Evolutionary conservation across 2,888 invertebrate species (phyloP), one percentile per base, ranked within the genome.

Genomic region (Philaethria dido): DNA sequence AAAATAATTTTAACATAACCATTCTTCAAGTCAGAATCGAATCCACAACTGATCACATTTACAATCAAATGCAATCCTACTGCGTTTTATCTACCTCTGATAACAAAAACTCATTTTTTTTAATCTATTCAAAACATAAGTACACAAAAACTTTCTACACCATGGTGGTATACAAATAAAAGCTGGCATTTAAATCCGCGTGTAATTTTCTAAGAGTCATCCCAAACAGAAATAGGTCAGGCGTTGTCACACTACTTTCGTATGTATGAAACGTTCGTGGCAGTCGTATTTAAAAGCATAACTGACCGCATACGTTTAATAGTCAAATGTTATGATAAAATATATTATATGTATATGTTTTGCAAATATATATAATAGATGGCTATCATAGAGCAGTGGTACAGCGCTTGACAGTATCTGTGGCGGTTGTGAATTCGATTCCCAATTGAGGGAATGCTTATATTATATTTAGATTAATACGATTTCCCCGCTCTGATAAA

Each of bases 201-300:
- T 63, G 52, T 66, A 67, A 71, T 69, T 44, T 62, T 39, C 55
- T 66, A 72, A 73, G 72, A 72, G 74, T 70, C 29, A 57, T 65
- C 72, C 69, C 64, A 73, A 74, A 75, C 72, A 75, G 75, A 82
- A 80, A 74, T 80, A 73, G 82, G 81, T 80, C 81, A 78, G 71
- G 60, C 65, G 72, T 72, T 69, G 72, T 69, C 73, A 77, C 78
- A 79, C 85, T 79, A 79, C 86, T 83, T 87, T 80, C 76, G 87
- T 88, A 89, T 89, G 88, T 89, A 89, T 87, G 87, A 86, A 83
- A 84, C 83, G 83, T 74, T 42, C n/a, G 80, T 75, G 74, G 82
- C 77, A 78, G 77, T 75, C 80, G 83, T 86, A 86, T 88, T 87
- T 88, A 86, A 87, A 86, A 85, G 82, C 68, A 80, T 87, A 83